Evolutionary conservation across 1,140 invertebrate species (phyloP).

Genomic region (Rhagoletis zephyria): DNA sequence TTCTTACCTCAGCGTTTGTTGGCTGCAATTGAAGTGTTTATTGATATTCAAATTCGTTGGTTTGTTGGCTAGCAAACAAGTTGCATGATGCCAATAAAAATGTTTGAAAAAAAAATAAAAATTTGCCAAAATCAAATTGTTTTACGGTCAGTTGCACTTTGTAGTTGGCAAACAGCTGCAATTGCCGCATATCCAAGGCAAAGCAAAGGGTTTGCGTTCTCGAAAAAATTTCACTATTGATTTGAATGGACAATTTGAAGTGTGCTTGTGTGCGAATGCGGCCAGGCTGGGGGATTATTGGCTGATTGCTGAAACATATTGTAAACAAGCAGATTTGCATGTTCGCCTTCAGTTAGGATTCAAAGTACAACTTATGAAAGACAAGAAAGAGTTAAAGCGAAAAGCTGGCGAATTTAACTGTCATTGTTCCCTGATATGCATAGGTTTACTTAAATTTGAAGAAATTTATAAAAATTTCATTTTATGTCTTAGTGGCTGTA

Average conservation of each 20-base stretch:
- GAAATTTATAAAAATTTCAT: no score
- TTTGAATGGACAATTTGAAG: neutral
- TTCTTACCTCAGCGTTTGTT: neutral
- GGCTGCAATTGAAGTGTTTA: constrained; percentile 53
- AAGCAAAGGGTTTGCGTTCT: neutral
- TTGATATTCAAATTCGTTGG: constrained; percentile 54
- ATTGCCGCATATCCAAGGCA: constrained; percentile 37
- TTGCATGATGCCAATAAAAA: constrained; percentile 39
- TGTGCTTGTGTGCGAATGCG: neutral
- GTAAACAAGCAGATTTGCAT: constrained; percentile 51
- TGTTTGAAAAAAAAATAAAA: neutral
- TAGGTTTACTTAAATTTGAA: no score
- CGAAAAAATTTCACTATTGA: neutral
- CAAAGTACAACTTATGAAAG: neutral
- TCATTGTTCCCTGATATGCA: no score
- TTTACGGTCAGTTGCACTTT: constrained; percentile 55
- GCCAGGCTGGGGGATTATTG: constrained; percentile 14
- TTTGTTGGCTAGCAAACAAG: constrained; percentile 42
- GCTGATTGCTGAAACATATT: constrained; percentile 49
- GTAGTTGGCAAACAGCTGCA: constrained; percentile 51
- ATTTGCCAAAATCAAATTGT: constrained; percentile 52
- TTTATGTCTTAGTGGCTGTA: no score
- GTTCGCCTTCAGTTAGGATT: constrained; percentile 6
- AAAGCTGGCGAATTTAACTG: no score
- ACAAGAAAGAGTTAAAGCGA: no score